Conservation (phyloP, 1,140 invertebrate genomes). For the Campoletis sonorensis region DNA sequence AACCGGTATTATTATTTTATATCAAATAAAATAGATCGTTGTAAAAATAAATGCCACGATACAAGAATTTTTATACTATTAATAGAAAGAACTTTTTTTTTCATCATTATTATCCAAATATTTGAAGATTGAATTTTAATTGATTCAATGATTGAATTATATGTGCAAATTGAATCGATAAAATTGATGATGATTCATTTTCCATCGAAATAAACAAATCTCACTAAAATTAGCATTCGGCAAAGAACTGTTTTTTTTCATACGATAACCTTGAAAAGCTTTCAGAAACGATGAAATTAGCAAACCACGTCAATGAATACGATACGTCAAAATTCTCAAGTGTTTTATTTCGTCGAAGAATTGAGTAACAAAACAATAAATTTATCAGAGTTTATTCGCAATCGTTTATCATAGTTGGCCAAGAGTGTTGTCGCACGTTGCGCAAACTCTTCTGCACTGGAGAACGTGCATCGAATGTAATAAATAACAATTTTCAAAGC, state of each 20-base stretch:
- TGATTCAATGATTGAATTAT: too few relatives aligned
- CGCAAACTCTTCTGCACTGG: slow-evolving; percentile 5
- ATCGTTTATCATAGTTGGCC: slow-evolving; percentile 26
- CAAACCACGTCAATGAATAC: not conserved
- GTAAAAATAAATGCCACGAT: not conserved
- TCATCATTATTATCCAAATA: too few relatives aligned
- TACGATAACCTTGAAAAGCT: too few relatives aligned
- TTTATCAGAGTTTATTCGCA: not conserved
- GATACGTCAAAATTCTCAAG: too few relatives aligned
- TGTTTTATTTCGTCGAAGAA: not conserved
- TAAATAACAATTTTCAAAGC: slow-evolving; percentile 35
- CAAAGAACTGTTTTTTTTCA: too few relatives aligned
- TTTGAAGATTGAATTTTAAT: too few relatives aligned
- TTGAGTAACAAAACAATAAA: slow-evolving; percentile 11
- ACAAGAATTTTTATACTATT: not conserved
- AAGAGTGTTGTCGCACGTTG: not conserved
- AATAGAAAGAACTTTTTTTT: too few relatives aligned
- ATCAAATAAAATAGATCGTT: not conserved
- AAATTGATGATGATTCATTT: too few relatives aligned
- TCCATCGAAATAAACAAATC: too few relatives aligned
- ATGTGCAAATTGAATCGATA: too few relatives aligned
- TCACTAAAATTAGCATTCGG: too few relatives aligned
- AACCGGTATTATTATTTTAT: not conserved
- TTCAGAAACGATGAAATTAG: not conserved
- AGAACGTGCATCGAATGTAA: not conserved